Evolutionary conservation across 2,797 vertebrate genomes (phyloP).

Genomic region (Pygocentrus nattereri): DNA sequence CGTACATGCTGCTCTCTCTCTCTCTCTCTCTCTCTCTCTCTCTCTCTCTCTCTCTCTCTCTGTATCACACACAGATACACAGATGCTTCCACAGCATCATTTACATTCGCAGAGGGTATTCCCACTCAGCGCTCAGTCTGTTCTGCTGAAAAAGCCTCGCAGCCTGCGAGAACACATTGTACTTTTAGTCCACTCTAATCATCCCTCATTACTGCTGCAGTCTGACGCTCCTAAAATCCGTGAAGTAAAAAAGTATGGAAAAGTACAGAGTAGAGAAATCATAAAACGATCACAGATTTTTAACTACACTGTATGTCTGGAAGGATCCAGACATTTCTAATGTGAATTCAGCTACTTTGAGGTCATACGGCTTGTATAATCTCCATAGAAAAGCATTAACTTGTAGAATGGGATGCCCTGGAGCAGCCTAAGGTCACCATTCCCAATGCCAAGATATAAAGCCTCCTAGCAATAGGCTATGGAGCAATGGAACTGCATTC

Average conservation of each 20-base stretch:
- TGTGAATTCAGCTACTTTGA: too few species aligned
- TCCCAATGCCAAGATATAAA: too few species aligned
- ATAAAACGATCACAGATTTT: neutral
- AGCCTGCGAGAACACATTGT: neutral
- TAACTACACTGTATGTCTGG: neutral
- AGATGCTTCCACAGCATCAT: slow-evolving; percentile 5
- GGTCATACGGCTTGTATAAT: too few species aligned
- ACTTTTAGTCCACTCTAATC: neutral
- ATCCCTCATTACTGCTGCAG: neutral
- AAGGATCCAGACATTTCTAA: too few species aligned
- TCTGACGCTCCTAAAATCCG: neutral
- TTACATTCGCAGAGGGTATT: neutral
- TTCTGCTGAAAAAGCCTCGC: neutral
- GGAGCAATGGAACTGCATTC: too few species aligned
- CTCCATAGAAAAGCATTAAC: too few species aligned
- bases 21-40: neutral
- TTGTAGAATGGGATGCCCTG: too few species aligned
- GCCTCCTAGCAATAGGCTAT: too few species aligned
- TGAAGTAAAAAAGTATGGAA: neutral
- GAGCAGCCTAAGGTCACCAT: too few species aligned
- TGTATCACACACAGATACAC: neutral
- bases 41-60: neutral
- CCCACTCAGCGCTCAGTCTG: neutral
- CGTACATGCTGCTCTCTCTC: neutral
- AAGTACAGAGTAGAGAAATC: neutral